A percentile compares a stretch with the other conserved stretches of the same genome.
phyloP scores from a whole-genome alignment of 2,888 invertebrate genomes.

The Urechis unicinctus region DNA sequence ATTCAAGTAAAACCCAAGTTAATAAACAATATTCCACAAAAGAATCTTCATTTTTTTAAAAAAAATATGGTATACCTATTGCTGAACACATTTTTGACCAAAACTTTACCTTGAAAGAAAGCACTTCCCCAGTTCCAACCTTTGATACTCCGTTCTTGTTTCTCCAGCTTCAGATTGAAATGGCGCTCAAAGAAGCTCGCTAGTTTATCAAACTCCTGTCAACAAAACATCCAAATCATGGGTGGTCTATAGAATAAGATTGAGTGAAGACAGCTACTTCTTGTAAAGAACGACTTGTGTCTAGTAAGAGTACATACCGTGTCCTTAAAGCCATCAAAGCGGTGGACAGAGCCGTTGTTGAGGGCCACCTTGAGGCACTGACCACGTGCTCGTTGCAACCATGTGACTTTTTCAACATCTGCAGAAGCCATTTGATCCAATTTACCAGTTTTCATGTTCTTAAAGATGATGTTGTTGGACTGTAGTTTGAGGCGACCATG shows the following conservation, averaged over 20 bases:
- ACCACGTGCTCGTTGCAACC: constrained; percentile 83
- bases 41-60: no score
- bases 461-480: constrained; percentile 82
- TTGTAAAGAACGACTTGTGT: not conserved
- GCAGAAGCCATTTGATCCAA: constrained; percentile 78
- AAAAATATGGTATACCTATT: no score
- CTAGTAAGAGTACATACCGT: constrained; percentile 55
- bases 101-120: constrained; percentile 72
- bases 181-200: constrained; percentile 78
- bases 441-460: constrained; percentile 93
- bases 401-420: constrained; percentile 86
- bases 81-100: no score
- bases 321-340: constrained; percentile 92
- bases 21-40: no score
- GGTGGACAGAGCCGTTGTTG: constrained; percentile 80
- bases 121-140: constrained; percentile 99
- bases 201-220: constrained; percentile 84
- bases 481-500: constrained; percentile 87
- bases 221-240: constrained; percentile 8
- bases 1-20: not conserved
- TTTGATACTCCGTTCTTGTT: constrained; percentile 85
- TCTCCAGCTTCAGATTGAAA: constrained; percentile 71
- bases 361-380: constrained; percentile 84
- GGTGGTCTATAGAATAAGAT: not conserved
- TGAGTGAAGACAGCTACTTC: not conserved